Base-by-base conservation (phyloP, 2,113 vertebrate species). In the Spilogale gracilis region DNA sequence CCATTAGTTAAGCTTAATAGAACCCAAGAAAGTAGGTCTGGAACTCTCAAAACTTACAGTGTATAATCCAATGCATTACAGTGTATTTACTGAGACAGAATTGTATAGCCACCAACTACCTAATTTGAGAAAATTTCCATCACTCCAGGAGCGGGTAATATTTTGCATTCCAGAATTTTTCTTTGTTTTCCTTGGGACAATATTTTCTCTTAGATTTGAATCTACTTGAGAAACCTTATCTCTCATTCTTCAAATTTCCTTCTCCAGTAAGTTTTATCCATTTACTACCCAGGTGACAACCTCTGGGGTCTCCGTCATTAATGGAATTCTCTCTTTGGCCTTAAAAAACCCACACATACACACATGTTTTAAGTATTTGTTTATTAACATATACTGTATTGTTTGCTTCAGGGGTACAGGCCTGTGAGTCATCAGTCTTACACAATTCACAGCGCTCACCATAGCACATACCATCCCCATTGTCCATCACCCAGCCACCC, bases 171-270 rank as follows among this genome's bases (percentile, higher is more conserved):
- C 73, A 76, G 86, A 79, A 52, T 89, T 54, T n/a, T 43, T 74
- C 69, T 84, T 12, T 92, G 87, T 65, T 4, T 58, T 32, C 76
- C 32, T 14, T n/a, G 12, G 60, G 79, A 78, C 63, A 63, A 27
- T 10, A 10, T 80, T 93, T 73, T 96, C 69, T 94, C 80, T 96
- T 82, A 63, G 83, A 54, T 81, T 61, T 74, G 87, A 76, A 81
- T 96, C 25, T 92, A 17, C 50, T 2, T 0, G 13, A 88, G 88
- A 89, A 91, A 82, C 9, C 43, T 78, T 63, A 50, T 65, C 73
- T 85, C 60, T 92, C 85, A 45, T 74, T 94, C 45, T 78, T 96
- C 84, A 65, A 32, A 74, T 61, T 80, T 95, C 83, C 71, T 83
- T 95, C 94, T 84, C 83, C 74, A n/a, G 18, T 73, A 63, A 87